Conservation (phyloP, 2,888 invertebrate species). For the Microdon myrmicae region DNA sequence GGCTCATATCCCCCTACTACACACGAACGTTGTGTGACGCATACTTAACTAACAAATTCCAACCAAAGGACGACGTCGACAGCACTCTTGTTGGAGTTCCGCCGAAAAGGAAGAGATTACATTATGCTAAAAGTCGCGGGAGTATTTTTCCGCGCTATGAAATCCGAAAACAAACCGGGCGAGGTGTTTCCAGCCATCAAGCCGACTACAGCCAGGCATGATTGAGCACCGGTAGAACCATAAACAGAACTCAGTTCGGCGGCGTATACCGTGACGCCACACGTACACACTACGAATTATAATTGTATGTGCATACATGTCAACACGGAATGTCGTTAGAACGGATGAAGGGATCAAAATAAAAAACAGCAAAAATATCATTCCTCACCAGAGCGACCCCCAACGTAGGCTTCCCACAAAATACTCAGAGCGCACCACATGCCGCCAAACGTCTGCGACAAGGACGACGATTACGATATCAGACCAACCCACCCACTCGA, state of each 20-base stretch:
- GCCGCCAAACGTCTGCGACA: conserved; percentile 42
- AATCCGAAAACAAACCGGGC: conserved; percentile 52
- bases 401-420: conserved; percentile 42
- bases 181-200: conserved; percentile 54
- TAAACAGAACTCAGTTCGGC: conserved; percentile 47
- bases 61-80: conserved; percentile 27
- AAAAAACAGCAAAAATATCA: conserved; percentile 3
- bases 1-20: conserved; percentile 5
- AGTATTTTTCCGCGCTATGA: conserved; percentile 53
- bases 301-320: conserved; percentile 52
- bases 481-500: conserved; percentile 30
- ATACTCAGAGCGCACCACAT: conserved; percentile 44
- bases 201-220: conserved; percentile 54
- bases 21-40: background rate
- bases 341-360: conserved; percentile 49
- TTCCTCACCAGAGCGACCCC: background rate
- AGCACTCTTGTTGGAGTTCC: conserved; percentile 7
- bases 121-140: conserved; percentile 53
- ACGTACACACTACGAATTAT: conserved; percentile 34
- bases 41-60: conserved; percentile 34
- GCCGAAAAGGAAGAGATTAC: conserved; percentile 50
- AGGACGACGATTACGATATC: conserved; percentile 32
- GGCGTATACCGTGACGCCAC: conserved; percentile 29
- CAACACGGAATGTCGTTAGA: conserved; percentile 46
- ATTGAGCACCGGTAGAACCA: conserved; percentile 53